These are phyloP conservation scores for Clarias magur DNA, from an alignment of 2,113 vertebrate genomes.

Conservation along the genomic window DNA sequence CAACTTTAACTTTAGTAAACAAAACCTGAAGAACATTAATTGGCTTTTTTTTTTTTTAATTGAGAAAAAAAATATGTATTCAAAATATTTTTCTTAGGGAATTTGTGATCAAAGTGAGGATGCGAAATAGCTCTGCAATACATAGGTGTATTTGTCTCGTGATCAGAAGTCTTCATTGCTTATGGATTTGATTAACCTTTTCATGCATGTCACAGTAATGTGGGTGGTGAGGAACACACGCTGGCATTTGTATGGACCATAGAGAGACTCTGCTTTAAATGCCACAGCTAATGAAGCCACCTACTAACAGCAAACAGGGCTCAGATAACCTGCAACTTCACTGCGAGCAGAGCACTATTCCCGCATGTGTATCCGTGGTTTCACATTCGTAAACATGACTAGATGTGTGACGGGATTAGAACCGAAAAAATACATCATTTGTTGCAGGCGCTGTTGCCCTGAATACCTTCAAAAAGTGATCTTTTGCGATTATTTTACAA, in stretches of 20 bases:
- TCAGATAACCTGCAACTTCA: constrained; percentile 46
- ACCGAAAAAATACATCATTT: constrained; percentile 32
- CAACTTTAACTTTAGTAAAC: neutral
- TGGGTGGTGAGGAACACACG: constrained; percentile 55
- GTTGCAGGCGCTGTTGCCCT: neutral
- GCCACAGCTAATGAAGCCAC: constrained; percentile 73
- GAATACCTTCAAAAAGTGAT: neutral
- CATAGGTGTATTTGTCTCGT: neutral
- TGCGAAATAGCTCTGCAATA: neutral
- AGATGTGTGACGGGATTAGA: constrained; percentile 26
- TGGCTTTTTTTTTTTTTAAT: neutral
- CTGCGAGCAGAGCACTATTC: constrained; percentile 4
- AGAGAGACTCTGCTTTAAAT: constrained; percentile 70
- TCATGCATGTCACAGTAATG: constrained; percentile 68
- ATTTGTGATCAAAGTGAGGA: neutral
- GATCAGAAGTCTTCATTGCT: constrained; percentile 54
- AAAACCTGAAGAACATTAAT: neutral
- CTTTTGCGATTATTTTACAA: neutral
- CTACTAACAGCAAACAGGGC: constrained; percentile 57
- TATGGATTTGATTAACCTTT: constrained; percentile 74
- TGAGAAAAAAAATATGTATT: neutral
- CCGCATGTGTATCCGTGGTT: constrained; percentile 23
- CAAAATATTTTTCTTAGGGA: neutral
- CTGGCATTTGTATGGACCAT: constrained; percentile 70
- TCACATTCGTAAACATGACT: constrained; percentile 26